Conservation (phyloP, 2,797 vertebrate species). For the Podargus strigoides region DNA sequence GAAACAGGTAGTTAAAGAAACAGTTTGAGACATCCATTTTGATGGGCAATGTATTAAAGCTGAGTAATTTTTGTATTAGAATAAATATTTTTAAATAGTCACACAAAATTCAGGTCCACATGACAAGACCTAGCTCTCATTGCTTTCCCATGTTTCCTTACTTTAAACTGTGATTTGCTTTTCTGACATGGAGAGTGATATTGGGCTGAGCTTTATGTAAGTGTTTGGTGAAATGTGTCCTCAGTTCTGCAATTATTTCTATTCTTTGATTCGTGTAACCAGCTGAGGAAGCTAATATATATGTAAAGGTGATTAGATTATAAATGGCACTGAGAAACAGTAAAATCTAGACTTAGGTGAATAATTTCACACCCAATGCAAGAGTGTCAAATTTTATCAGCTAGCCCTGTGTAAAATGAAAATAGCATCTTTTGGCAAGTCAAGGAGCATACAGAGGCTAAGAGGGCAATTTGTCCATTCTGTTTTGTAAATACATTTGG, state of each 20-base stretch:
- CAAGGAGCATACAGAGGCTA: background rate
- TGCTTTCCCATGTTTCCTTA: background rate
- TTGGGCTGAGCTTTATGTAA: background rate
- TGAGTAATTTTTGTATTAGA: background rate
- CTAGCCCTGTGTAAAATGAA: background rate
- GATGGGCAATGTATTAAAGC: background rate
- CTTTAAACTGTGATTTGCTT: background rate
- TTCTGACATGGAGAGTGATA: background rate
- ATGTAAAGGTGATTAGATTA: background rate
- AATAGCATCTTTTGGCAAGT: background rate
- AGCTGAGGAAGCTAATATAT: background rate
- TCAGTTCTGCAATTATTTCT: background rate
- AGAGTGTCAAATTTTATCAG: background rate
- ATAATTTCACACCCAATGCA: constrained; percentile 3
- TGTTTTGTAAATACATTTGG: background rate
- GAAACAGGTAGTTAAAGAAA: background rate
- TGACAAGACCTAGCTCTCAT: background rate
- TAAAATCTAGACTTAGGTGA: background rate
- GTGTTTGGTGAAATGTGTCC: background rate
- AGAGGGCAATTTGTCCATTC: background rate
- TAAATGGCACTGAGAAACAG: constrained; percentile 3
- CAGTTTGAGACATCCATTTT: background rate
- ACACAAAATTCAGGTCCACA: background rate
- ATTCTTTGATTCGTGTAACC: background rate
- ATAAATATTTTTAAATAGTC: background rate